Evolutionary conservation across 2,888 invertebrate species (phyloP), one percentile per base, ranked within the genome.

Genomic region (Polydrusus pterygomalis): DNA sequence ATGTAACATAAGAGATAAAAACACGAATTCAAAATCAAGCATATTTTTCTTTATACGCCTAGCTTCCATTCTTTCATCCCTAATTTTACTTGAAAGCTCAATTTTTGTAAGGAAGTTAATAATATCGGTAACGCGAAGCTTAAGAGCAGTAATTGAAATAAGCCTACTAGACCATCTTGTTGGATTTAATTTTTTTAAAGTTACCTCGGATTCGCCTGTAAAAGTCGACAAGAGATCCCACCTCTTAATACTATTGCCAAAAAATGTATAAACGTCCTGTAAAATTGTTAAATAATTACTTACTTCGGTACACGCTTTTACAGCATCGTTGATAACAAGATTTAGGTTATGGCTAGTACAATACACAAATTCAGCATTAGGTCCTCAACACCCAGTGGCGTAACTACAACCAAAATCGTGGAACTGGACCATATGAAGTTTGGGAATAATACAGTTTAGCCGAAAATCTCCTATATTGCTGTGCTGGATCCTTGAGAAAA

Each of bases 301-400:
- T 45, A 77, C 56, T 77, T 79, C 70, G 38, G 63, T 17, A 73
- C 73, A 79, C 69, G 72, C 40, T 11, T 54, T 65, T 77, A 81
- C 74, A 51, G 79, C 80, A 80, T 81, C 79, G 70, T 80, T 80
- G 49, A 81, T 63, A 43, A 79, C 79, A 67, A 82, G 75, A 77
- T 81, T 80, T 75, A 79, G 75, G 69, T 79, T 81, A 68, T 80
- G 81, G 70, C 71, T 71, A 74, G 73, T 78, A 74, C 79, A 80
- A 78, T 79, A 76, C 38, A 81, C 72, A 25, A 78, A 81, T 62
- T 71, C 73, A 25, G 77, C 67, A 34, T 49, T 49, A 49, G 49
- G 49, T n/a, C n/a, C n/a, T n/a, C n/a, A n/a, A n/a, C n/a, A n/a
- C n/a, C n/a, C n/a, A n/a, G n/a, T n/a, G n/a, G n/a, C n/a, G n/a